phyloP scores from a whole-genome alignment of 1,140 invertebrate species.

The Drosophila mauritiana region DNA sequence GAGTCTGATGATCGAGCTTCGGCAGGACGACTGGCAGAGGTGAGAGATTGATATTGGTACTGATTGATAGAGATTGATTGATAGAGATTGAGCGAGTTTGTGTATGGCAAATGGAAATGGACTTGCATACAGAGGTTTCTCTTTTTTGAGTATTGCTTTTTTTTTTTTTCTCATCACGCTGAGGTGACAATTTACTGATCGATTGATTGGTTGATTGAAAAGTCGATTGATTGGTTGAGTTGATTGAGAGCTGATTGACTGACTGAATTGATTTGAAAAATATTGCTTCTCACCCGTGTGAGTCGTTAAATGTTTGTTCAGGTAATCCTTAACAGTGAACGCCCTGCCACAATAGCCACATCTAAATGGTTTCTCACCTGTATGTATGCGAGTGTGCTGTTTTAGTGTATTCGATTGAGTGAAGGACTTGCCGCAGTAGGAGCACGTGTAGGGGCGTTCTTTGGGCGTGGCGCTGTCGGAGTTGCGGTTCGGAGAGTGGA shows the following conservation, averaged over 20 bases:
- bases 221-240: conserved; percentile 66
- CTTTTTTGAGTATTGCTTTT: conserved; percentile 50
- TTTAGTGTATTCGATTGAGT: conserved; percentile 86
- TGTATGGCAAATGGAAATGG: conserved; percentile 75
- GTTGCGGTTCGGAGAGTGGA: conserved; percentile 39
- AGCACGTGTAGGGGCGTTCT: conserved; percentile 87
- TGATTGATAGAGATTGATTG: conserved; percentile 34
- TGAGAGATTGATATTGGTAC: conserved; percentile 42
- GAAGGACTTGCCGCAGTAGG: conserved; percentile 89
- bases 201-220: conserved; percentile 60
- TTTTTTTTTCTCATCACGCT: conserved; percentile 50
- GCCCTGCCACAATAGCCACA: conserved; percentile 85
- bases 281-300: conserved; percentile 85
- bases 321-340: conserved; percentile 85
- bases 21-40: conserved; percentile 20
- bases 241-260: conserved; percentile 79
- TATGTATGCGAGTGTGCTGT: conserved; percentile 85
- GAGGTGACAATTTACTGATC: conserved; percentile 49
- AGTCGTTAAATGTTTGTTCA: conserved; percentile 85
- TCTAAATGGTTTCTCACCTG: conserved; percentile 85
- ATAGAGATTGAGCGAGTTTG: conserved; percentile 39
- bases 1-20: conserved; percentile 38
- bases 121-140: conserved; percentile 65
- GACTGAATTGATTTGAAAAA: conserved; percentile 84
- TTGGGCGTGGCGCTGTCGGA: conserved; percentile 80